Percentiles rank a stretch among this genome's conserved stretches.
Evolutionary conservation across 2,888 invertebrate genomes (phyloP).

Genomic region (Tenthredo livida): DNA sequence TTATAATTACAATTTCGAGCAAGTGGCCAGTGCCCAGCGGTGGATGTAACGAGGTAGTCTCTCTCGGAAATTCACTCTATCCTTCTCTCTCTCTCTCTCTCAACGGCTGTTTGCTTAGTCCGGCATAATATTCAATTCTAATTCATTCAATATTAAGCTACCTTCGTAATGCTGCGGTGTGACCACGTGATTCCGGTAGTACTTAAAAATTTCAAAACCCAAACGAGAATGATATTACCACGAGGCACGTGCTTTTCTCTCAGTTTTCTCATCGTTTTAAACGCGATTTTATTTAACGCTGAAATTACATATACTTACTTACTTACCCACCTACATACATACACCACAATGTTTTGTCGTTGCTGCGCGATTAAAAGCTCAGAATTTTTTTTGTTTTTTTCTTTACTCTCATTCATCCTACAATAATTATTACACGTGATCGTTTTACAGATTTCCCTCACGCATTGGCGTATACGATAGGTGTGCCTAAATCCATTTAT

Average conservation of each 20-base stretch:
- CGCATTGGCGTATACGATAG: not conserved
- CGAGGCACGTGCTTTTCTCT: constrained; percentile 35
- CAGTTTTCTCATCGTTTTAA: constrained; percentile 41
- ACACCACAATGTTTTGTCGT: too few species aligned
- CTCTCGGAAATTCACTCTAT: constrained; percentile 12
- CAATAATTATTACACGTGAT: not conserved
- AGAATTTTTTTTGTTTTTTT: not conserved
- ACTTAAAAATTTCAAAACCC: constrained; percentile 43
- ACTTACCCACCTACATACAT: not conserved
- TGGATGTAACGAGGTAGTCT: constrained; percentile 47
- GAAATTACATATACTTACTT: not conserved
- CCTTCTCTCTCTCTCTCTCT: not conserved
- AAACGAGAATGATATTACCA: constrained; percentile 47
- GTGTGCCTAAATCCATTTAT: not conserved
- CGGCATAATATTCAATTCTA: constrained; percentile 77
- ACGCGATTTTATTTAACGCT: not conserved
- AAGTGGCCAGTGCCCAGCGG: constrained; percentile 61
- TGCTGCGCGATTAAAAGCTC: too few species aligned
- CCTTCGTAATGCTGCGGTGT: constrained; percentile 51
- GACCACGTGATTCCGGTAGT: constrained; percentile 47
- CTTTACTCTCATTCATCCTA: not conserved
- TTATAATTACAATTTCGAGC: constrained; percentile 77
- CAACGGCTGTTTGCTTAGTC: constrained; percentile 73
- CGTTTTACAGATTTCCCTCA: not conserved
- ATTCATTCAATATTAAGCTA: constrained; percentile 74